phyloP scores from a whole-genome alignment of 2,797 vertebrate species.

The Epinephelus malabaricus region DNA sequence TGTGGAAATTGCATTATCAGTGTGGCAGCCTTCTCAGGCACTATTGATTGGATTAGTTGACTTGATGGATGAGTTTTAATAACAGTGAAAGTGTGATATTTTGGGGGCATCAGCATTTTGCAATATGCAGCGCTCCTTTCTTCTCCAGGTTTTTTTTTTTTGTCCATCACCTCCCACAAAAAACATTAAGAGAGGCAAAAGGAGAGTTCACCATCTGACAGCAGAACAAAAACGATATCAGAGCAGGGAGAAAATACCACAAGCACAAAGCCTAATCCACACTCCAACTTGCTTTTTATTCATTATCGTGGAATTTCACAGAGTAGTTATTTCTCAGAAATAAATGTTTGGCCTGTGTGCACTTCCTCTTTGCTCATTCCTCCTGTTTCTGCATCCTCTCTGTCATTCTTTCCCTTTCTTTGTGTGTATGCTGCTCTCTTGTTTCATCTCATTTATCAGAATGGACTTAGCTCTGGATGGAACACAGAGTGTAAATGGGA shows the following conservation, averaged over 20 bases:
- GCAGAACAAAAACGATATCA: constrained; percentile 13
- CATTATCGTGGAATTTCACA: constrained; percentile 3
- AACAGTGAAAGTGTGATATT: constrained; percentile 66
- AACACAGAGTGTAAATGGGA: constrained; percentile 68
- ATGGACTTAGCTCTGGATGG: constrained; percentile 54
- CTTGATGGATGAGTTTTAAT: constrained; percentile 82
- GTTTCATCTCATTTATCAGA: constrained; percentile 61
- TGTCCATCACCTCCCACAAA: constrained; percentile 29
- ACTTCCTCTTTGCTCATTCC: not conserved
- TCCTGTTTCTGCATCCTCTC: constrained; percentile 9
- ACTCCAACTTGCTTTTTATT: constrained; percentile 13
- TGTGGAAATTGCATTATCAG: constrained; percentile 70
- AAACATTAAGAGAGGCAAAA: constrained; percentile 28
- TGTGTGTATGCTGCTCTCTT: constrained; percentile 13
- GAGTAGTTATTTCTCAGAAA: not conserved
- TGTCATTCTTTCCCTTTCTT: constrained; percentile 3
- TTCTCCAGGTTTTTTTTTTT: constrained; percentile 15
- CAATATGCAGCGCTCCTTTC: constrained; percentile 32
- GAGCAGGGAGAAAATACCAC: not conserved
- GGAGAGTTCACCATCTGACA: constrained; percentile 17
- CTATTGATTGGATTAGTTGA: constrained; percentile 76
- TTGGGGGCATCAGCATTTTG: constrained; percentile 64
- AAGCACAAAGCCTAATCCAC: not conserved
- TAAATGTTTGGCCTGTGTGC: not conserved
- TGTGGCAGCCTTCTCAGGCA: constrained; percentile 56